These are phyloP conservation scores for Camponotus floridanus DNA, from an alignment of 1,140 invertebrate species.

Conservation along the genomic window DNA sequence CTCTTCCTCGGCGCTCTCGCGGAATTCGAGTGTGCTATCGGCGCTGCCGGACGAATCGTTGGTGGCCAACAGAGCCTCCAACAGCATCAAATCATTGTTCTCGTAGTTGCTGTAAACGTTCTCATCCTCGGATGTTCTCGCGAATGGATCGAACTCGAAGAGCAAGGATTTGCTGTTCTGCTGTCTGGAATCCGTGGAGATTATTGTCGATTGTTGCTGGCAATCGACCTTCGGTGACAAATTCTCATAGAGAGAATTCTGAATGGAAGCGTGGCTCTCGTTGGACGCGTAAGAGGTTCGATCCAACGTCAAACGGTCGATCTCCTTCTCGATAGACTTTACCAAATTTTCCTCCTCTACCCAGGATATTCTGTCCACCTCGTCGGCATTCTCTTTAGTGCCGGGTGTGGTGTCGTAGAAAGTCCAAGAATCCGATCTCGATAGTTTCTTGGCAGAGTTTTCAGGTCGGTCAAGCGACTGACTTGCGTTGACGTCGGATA, in stretches of 20 bases:
- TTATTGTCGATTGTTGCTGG: slow-evolving; percentile 7
- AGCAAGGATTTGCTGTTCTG: slow-evolving; percentile 79
- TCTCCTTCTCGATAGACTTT: slow-evolving; percentile 71
- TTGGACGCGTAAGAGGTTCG: slow-evolving; percentile 71
- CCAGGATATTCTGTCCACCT: slow-evolving; percentile 77
- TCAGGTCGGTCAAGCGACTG: slow-evolving; percentile 62
- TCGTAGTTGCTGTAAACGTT: slow-evolving; percentile 78
- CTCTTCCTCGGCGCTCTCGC: slow-evolving; percentile 75
- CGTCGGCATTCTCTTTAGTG: slow-evolving; percentile 65
- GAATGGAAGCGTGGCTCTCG: slow-evolving; percentile 76
- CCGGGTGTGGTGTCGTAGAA: slow-evolving; percentile 85
- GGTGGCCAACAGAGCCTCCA: slow-evolving; percentile 79
- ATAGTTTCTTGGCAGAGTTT: slow-evolving; percentile 74
- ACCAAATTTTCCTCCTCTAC: slow-evolving; percentile 70
- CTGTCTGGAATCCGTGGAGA: slow-evolving; percentile 13
- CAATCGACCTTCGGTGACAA: slow-evolving; percentile 65
- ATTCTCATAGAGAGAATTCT: slow-evolving; percentile 84
- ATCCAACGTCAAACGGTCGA: slow-evolving; percentile 52
- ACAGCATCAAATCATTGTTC: slow-evolving; percentile 80
- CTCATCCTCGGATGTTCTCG: slow-evolving; percentile 61
- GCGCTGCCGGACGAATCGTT: slow-evolving; percentile 78
- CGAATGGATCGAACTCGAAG: slow-evolving; percentile 81
- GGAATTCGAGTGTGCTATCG: slow-evolving; percentile 76
- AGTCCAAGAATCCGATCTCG: slow-evolving; percentile 87
- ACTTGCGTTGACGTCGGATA: slow-evolving; percentile 73